Evolutionary conservation across 2,888 invertebrate species (phyloP).

Genomic region (Coenonympha arcania): DNA sequence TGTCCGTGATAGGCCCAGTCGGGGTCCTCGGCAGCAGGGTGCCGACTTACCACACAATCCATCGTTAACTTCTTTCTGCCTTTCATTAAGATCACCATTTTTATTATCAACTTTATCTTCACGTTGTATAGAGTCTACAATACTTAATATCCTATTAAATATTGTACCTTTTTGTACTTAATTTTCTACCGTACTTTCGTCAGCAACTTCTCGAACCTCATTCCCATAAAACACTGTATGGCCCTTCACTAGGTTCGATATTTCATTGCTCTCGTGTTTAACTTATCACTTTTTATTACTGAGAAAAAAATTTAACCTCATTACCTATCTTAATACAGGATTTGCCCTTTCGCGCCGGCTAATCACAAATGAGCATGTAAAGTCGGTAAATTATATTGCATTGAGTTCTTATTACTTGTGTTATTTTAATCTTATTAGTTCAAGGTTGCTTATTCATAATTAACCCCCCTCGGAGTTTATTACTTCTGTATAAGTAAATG

Average conservation of each 20-base stretch:
- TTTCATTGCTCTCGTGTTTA: conserved; percentile 38
- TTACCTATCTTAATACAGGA: conserved; percentile 75
- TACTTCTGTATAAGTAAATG: conserved; percentile 67
- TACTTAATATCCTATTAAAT: conserved; percentile 53
- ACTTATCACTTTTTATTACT: conserved; percentile 46
- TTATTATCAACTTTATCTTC: conserved; percentile 61
- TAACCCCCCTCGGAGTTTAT: conserved; percentile 70
- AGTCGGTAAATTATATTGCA: conserved; percentile 72
- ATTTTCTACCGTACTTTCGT: conserved; percentile 71
- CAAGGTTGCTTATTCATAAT: conserved; percentile 70
- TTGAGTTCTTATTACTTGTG: conserved; percentile 64
- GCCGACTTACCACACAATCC: conserved; percentile 75
- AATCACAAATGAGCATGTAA: conserved; percentile 75
- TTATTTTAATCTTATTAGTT: conserved; percentile 57
- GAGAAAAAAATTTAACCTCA: conserved; percentile 65
- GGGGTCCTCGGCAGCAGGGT: conserved; percentile 73
- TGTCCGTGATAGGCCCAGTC: conserved; percentile 73
- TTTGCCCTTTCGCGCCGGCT: conserved; percentile 75
- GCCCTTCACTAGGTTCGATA: conserved; percentile 48
- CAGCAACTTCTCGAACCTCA: conserved; percentile 48
- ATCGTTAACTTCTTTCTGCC: conserved; percentile 74
- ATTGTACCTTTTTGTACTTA: conserved; percentile 65
- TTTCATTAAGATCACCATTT: conserved; percentile 63
- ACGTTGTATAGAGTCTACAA: conserved; percentile 51
- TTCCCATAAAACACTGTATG: conserved; percentile 49